Evolutionary conservation across 64 coral and sea anemone species (phyloP), one percentile per base, ranked within the genome.

Genomic region (Trachythela sp.): DNA sequence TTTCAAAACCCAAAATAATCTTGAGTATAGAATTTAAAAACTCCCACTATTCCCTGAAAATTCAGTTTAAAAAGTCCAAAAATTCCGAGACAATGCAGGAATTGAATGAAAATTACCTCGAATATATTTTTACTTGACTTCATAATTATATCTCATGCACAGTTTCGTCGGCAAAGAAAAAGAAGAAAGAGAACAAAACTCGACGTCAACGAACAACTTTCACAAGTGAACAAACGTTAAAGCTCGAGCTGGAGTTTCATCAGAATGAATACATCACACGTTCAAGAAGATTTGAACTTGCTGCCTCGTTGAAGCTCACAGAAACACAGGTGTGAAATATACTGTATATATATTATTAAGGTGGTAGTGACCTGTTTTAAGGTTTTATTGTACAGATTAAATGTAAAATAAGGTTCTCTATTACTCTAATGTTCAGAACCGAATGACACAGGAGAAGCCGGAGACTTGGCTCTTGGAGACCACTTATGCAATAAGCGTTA

Each of bases 251-350:
- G 24, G 96, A 99, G 60, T 99, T 99, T 64, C 96, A 99, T 48
- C 96, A 99, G 39, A 99, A 99, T 70, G 96, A 99, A 36, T 99
- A 99, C 91, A 99, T 99, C 42, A 99, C 96, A n/a, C 96, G 96
- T 2, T 99, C 96, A 27, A 37, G 96, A 27, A 52, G 96, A n/a
- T 99, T 99, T 89, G 96, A 99, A 59, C 89, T 99, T 13, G 96
- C 96, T 38, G 96, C 96, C 1, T 99, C 93, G 17, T 75, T 99
- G 1, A 99, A 76, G 71, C 89, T 99, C 8, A 99, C 96, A 35
- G 96, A 99, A 87, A 99, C 96, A 84, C 96, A 99, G 83, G 59
- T 68, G 18, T 4, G 59, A 68, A 8, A 22, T n/a, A n/a, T n/a
- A n/a, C n/a, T n/a, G 68, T 72, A 31, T 20, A 52, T 52, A 52